Evolutionary conservation across 2,888 invertebrate species (phyloP).

Genomic region (Thera britannica): DNA sequence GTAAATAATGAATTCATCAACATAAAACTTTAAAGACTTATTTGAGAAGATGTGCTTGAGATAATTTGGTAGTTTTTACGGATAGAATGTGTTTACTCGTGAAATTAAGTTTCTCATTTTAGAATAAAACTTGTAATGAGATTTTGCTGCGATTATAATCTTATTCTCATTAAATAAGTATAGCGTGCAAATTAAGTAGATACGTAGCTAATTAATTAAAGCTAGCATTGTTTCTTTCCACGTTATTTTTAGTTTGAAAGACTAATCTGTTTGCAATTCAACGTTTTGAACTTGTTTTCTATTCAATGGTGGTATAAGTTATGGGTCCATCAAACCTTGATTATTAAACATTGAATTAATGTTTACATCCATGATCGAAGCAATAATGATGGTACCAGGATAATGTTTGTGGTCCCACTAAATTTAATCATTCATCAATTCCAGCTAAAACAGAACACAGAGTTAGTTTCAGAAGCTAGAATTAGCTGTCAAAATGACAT

Average conservation of each 20-base stretch:
- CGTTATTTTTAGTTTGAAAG: neutral
- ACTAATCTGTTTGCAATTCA: neutral
- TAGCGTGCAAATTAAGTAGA: conserved; percentile 2
- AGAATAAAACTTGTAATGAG: conserved; percentile 21
- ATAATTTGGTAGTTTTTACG: conserved; percentile 29
- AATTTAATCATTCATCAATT: neutral
- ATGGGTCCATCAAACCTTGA: neutral
- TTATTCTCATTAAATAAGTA: conserved; percentile 1
- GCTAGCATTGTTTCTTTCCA: neutral
- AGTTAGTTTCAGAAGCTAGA: conserved; percentile 1
- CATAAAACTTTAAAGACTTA: conserved; percentile 22
- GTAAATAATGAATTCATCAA: conserved; percentile 45
- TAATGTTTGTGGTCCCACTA: no score
- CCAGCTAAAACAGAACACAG: neutral
- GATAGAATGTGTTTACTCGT: conserved; percentile 29
- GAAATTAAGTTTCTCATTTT: conserved; percentile 19
- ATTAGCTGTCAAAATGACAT: conserved; percentile 18
- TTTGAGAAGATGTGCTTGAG: conserved; percentile 26
- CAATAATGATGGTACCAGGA: no score
- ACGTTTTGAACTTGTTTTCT: neutral
- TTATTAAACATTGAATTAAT: no score
- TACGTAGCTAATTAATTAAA: neutral
- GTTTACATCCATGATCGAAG: no score
- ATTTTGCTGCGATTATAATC: conserved; percentile 17
- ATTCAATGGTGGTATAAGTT: neutral